Base-by-base conservation (phyloP, 2,888 invertebrate genomes). In the Asteroscopus sphinx region DNA sequence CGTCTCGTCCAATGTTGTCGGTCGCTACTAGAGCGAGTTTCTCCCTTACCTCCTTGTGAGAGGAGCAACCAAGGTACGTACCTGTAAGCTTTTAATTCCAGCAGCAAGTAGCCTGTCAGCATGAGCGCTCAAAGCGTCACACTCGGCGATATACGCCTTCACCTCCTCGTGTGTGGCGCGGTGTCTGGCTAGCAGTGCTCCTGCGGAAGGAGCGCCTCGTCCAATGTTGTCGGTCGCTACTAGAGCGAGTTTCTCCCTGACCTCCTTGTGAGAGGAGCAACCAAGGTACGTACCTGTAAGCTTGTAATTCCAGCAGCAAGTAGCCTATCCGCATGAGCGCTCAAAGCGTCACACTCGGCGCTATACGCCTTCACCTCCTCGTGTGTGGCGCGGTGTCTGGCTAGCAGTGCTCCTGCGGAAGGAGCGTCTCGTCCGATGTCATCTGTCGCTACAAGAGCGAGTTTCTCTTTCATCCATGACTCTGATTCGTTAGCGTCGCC, bases 401-500 rank as follows among this genome's bases (percentile, higher is more conserved):
- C 97, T 2, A 99, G 94, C 48, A 99, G 92, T 0, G 99, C 98
- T 77, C 97, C 97, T 0, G 98, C 98, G 54, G 97, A 97, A 0
- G 98, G 97, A 78, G 99, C 99, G 92, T 99, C 99, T n/a, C 96
- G 96, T 0, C 99, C 99, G 82, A 97, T 97, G 93, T 99, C 99
- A 46, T 96, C 96, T 0, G 98, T 98, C 9, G 96, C 96, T 11
- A 99, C 98, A 33, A 99, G 95, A 0, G 99, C 97, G 90, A 98
- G 97, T 91, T 98, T 99, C 89, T 99, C 99, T 74, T 98, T 97
- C 93, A 99, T 96, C 99, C 99, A 99, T 0, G 99, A 99, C 79
- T 99, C 99, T 0, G 98, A 98, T 84, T 99, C 99, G 91, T 99
- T 99, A 0, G 99, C 99, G 90, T 99, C 99, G 0, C 98, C 97